Conservation (phyloP, 2,797 vertebrate genomes). For the Knipowitschia caucasica region DNA sequence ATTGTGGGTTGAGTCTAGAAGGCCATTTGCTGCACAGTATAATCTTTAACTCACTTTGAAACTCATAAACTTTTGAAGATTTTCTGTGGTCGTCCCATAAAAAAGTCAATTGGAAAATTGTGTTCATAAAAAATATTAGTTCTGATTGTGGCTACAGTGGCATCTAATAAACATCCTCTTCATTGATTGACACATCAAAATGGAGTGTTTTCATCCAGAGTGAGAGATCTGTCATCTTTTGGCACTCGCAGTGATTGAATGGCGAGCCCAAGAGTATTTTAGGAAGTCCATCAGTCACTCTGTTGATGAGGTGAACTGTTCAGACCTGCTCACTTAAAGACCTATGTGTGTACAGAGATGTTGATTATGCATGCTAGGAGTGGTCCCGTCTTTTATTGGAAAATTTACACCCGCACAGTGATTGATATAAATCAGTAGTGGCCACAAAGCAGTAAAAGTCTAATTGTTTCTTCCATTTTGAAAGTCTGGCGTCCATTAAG, state of each 20-base stretch:
- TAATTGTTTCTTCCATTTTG: slow-evolving; percentile 84
- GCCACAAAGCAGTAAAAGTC: slow-evolving; percentile 82
- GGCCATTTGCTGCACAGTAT: neutral
- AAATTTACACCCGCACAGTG: slow-evolving; percentile 80
- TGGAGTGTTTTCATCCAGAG: slow-evolving; percentile 17
- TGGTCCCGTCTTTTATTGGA: slow-evolving; percentile 75
- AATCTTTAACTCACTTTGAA: neutral
- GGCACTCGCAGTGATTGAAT: slow-evolving; percentile 31
- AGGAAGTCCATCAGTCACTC: slow-evolving; percentile 51
- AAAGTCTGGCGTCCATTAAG: slow-evolving; percentile 82
- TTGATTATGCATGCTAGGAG: slow-evolving; percentile 79
- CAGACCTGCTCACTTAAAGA: slow-evolving; percentile 61
- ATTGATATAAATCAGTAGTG: slow-evolving; percentile 83
- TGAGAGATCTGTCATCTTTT: slow-evolving; percentile 23
- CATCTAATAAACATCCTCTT: neutral
- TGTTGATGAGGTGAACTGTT: slow-evolving; percentile 55
- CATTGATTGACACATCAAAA: slow-evolving; percentile 10
- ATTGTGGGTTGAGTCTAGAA: neutral
- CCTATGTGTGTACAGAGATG: slow-evolving; percentile 61
- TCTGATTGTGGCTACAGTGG: neutral
- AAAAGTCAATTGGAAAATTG: neutral
- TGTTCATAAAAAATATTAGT: neutral
- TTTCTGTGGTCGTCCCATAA: neutral
- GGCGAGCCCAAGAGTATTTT: slow-evolving; percentile 33
- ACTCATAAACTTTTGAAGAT: neutral